Percentiles rank a stretch among this genome's conserved stretches.
These are phyloP conservation scores for Polydesmus complanatus DNA, from an alignment of 2,888 invertebrate species.

Conservation along the genomic window DNA sequence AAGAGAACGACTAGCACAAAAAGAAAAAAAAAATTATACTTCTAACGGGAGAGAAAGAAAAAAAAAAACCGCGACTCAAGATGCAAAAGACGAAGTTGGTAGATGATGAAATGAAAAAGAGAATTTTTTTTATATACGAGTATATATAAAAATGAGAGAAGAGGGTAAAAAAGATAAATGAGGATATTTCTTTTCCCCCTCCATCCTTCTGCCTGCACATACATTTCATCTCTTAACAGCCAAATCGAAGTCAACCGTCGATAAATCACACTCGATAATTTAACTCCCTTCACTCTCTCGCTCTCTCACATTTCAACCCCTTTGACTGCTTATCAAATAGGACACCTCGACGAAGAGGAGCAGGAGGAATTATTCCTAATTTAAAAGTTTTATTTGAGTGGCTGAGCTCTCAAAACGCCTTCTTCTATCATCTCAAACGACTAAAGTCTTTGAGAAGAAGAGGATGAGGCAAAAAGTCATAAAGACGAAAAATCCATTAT, in stretches of 20 bases:
- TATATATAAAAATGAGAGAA: too few species aligned
- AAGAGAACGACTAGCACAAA: neutral
- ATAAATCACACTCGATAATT: neutral
- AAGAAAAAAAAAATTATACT: neutral
- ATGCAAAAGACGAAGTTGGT: too few species aligned
- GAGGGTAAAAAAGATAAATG: neutral
- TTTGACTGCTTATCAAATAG: too few species aligned
- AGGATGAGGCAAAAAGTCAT: neutral
- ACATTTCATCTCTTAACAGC: neutral
- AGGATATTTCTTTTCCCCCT: neutral
- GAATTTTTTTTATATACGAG: too few species aligned
- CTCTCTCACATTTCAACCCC: too few species aligned
- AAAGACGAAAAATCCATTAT: neutral
- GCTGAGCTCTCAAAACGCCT: too few species aligned
- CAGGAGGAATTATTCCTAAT: too few species aligned
- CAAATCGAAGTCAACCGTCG: neutral
- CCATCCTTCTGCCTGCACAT: neutral
- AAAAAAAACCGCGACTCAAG: too few species aligned
- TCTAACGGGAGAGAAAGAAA: neutral
- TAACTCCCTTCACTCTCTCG: too few species aligned
- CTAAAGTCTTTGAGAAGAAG: neutral
- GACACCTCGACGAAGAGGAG: too few species aligned
- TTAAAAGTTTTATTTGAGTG: too few species aligned
- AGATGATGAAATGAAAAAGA: neutral
- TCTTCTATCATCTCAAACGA: too few species aligned